Evolutionary conservation across 2,113 vertebrate genomes (phyloP).

Genomic region (Sisor rabdophorus): DNA sequence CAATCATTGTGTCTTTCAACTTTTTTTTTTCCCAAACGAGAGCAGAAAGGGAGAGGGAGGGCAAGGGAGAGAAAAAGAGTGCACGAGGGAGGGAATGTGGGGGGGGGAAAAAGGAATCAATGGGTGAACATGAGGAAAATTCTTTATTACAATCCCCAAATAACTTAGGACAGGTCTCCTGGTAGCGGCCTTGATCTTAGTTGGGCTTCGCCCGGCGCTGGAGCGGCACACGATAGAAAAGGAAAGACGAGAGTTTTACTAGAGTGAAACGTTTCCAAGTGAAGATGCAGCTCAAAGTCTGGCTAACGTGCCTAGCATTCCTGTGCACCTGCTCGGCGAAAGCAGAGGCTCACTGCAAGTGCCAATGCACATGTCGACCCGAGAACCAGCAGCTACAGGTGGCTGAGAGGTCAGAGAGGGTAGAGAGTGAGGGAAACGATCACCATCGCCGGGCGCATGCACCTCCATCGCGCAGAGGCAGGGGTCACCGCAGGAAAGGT

Average conservation of each 20-base stretch:
- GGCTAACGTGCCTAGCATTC: conserved; percentile 63
- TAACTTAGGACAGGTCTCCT: conserved; percentile 52
- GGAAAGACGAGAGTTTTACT: background rate
- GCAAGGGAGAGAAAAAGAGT: conserved; percentile 55
- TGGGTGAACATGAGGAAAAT: conserved; percentile 60
- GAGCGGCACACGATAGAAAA: conserved; percentile 11
- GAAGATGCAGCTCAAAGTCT: conserved; percentile 66
- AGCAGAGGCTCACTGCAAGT: conserved; percentile 57
- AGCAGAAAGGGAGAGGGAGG: conserved; percentile 55
- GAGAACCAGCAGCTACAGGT: conserved; percentile 37
- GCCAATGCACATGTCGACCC: conserved; percentile 59
- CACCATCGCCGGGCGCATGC: conserved; percentile 52
- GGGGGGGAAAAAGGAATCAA: conserved; percentile 62
- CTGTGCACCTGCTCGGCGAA: conserved; percentile 59
- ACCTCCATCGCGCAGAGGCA: conserved; percentile 54
- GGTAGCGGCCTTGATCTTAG: conserved; percentile 47
- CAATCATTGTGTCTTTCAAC: conserved; percentile 67
- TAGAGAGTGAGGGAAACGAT: conserved; percentile 54
- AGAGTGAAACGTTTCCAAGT: conserved; percentile 12
- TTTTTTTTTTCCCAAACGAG: conserved; percentile 59
- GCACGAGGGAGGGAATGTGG: conserved; percentile 44
- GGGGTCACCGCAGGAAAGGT: conserved; percentile 64
- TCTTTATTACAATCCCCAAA: conserved; percentile 65
- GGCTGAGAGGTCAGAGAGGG: conserved; percentile 49
- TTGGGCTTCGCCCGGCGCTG: conserved; percentile 28